These are phyloP conservation scores for Drosophila kanapiae DNA, from an alignment of 1,140 invertebrate genomes.

Conservation along the genomic window DNA sequence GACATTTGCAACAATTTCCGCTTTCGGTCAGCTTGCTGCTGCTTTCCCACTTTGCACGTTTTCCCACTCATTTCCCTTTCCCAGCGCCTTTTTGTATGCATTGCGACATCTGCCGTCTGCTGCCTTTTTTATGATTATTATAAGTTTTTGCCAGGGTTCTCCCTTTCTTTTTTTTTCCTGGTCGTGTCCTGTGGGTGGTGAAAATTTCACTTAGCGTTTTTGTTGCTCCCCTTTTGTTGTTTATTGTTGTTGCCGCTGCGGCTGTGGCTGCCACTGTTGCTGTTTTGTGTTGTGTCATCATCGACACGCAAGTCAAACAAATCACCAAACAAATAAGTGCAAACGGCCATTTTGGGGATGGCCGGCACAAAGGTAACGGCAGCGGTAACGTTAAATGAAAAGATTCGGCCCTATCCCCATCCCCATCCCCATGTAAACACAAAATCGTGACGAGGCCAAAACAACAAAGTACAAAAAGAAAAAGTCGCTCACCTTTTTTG, in stretches of 20 bases:
- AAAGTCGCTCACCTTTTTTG: conserved; percentile 25
- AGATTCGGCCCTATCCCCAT: conserved; percentile 41
- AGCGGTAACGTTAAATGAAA: conserved; percentile 46
- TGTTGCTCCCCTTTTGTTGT: conserved; percentile 30
- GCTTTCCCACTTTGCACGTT: conserved; percentile 46
- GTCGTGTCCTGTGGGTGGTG: conserved; percentile 16
- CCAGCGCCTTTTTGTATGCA: conserved; percentile 53
- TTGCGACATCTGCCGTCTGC: conserved; percentile 46
- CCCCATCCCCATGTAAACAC: conserved; percentile 58
- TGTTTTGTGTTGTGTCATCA: conserved; percentile 82
- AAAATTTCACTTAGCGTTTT: conserved; percentile 67
- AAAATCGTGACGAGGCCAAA: conserved; percentile 72
- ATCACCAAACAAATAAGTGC: conserved; percentile 82
- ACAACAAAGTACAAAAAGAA: conserved; percentile 36
- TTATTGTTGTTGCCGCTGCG: conserved; percentile 14
- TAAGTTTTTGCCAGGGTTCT: conserved; percentile 38
- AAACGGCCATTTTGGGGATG: conserved; percentile 48
- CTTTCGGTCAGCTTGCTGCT: conserved; percentile 65
- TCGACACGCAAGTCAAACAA: conserved; percentile 85
- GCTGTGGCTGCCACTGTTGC: conserved; percentile 26
- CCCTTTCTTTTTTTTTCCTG: conserved; percentile 1
- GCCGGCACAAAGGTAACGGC: conserved; percentile 11
- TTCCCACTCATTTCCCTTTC: conserved; percentile 1
- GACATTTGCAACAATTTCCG: conserved; percentile 82
- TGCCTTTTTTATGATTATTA: conserved; percentile 79